Percentiles rank a stretch among this genome's conserved stretches.
phyloP scores from a whole-genome alignment of 2,888 invertebrate genomes.

The Malthinus flaveolus region DNA sequence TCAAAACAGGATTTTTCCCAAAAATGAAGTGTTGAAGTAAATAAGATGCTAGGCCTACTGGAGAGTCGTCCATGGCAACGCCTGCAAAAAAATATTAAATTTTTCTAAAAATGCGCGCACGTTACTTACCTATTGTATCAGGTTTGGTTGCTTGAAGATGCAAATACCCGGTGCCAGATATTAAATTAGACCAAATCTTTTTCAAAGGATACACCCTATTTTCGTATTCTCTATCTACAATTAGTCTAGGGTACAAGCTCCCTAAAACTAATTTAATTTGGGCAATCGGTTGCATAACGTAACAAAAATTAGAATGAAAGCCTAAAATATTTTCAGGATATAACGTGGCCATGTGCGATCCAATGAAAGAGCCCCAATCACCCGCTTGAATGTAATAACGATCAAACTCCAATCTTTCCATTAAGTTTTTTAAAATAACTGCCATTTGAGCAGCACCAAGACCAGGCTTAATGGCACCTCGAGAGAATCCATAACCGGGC shows the following conservation, averaged over 20 bases:
- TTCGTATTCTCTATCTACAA: constrained; percentile 59
- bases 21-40: constrained; percentile 83
- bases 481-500: constrained; percentile 59
- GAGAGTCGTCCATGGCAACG: constrained; percentile 68
- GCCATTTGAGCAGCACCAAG: constrained; percentile 62
- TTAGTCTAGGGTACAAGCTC: constrained; percentile 59
- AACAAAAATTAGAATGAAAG: constrained; percentile 66
- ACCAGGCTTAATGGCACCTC: constrained; percentile 65
- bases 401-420: constrained; percentile 69
- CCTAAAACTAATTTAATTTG: constrained; percentile 56
- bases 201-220: constrained; percentile 59
- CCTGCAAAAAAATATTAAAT: constrained; percentile 54
- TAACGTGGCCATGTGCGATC: constrained; percentile 62
- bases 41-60: constrained; percentile 81
- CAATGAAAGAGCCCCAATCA: constrained; percentile 78
- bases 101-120: background rate
- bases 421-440: constrained; percentile 66
- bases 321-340: constrained; percentile 64
- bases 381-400: constrained; percentile 76
- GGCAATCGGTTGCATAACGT: constrained; percentile 42
- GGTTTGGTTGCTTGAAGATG: constrained; percentile 88
- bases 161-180: constrained; percentile 64
- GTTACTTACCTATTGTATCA: constrained; percentile 74
- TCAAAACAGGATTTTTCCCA: constrained; percentile 63
- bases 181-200: constrained; percentile 43